phyloP scores from a whole-genome alignment of 1,140 invertebrate species.

The Neuroterus valhalla region DNA sequence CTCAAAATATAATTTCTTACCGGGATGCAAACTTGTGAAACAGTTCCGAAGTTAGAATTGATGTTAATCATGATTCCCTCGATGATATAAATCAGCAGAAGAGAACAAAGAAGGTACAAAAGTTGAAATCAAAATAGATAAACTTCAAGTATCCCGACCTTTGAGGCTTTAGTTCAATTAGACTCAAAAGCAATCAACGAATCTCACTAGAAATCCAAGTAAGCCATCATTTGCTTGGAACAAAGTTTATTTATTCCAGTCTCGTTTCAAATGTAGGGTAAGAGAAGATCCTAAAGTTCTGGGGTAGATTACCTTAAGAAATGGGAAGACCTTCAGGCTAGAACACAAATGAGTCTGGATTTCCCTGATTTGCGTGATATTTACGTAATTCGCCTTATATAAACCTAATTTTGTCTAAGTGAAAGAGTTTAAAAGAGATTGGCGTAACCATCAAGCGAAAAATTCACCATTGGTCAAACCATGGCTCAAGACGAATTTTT shows the following conservation, averaged over 20 bases:
- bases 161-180: constrained; percentile 10
- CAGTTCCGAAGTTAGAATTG: background rate
- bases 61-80: background rate
- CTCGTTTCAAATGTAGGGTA: background rate
- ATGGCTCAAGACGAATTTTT: no score
- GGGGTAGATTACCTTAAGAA: no score
- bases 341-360: no score
- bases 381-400: no score
- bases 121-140: constrained; percentile 5
- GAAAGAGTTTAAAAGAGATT: no score
- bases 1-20: no score
- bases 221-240: background rate
- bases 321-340: no score
- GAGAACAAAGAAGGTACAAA: constrained; percentile 19
- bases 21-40: background rate
- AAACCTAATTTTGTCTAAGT: no score
- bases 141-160: constrained; percentile 6
- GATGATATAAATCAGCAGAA: constrained; percentile 9
- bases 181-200: constrained; percentile 17
- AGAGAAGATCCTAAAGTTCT: background rate
- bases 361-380: no score
- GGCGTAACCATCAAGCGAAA: no score
- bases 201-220: constrained; percentile 1
- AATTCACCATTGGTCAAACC: no score
- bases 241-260: constrained; percentile 15